Evolutionary conservation across 2,888 invertebrate species (phyloP).

Genomic region (Habroteleia sp.): DNA sequence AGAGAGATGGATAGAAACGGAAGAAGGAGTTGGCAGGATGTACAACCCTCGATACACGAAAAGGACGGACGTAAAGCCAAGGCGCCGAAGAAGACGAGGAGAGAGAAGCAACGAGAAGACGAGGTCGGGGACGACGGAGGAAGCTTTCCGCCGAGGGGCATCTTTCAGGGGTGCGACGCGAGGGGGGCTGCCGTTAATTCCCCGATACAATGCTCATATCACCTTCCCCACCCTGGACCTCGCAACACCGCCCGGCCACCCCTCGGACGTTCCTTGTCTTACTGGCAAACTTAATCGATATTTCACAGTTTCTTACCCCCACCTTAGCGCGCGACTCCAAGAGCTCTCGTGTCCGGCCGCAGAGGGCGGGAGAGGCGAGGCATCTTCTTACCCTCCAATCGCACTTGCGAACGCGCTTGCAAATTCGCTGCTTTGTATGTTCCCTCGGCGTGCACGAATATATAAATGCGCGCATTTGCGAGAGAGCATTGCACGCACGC

Average conservation of each 20-base stretch:
- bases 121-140: constrained; percentile 40
- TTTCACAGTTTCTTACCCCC: constrained; percentile 82
- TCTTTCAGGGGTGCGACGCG: constrained; percentile 63
- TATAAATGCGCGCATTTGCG: constrained; percentile 55
- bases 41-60: constrained; percentile 58
- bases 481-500: constrained; percentile 49
- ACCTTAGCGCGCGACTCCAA: constrained; percentile 68
- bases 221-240: constrained; percentile 78
- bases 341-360: constrained; percentile 75
- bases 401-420: constrained; percentile 69
- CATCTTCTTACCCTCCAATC: constrained; percentile 77
- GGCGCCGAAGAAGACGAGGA: constrained; percentile 38
- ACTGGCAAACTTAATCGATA: constrained; percentile 82
- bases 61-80: constrained; percentile 57
- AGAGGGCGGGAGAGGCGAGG: constrained; percentile 70
- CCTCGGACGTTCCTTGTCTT: constrained; percentile 81
- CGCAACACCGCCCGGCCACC: constrained; percentile 70
- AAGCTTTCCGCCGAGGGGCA: constrained; percentile 54
- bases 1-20: constrained; percentile 42
- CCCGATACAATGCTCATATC: constrained; percentile 82
- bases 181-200: constrained; percentile 79
- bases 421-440: constrained; percentile 63
- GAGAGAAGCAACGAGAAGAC: constrained; percentile 27
- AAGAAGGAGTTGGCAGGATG: constrained; percentile 61
- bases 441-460: constrained; percentile 55